Base-by-base conservation (phyloP, 2,797 vertebrate species). In the Silurus aristotelis region DNA sequence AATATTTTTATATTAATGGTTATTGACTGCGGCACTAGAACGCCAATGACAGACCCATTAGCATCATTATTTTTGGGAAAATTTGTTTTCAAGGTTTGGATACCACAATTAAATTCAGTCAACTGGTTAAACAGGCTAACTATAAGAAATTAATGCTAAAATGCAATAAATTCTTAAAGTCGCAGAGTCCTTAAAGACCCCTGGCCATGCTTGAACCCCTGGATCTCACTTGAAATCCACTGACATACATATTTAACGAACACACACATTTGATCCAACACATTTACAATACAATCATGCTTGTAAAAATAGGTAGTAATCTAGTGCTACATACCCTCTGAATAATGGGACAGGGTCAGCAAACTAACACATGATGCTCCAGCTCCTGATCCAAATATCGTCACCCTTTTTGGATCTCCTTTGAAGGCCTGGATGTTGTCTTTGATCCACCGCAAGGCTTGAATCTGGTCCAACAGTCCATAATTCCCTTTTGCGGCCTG, bases 401-500 rank as follows among this genome's bases (percentile, higher is more conserved):
- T 99, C 79, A 99, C 97, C 87, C 98, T 95, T 91, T 97, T 97
- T 0, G 97, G 97, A 87, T 99, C 98, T 73, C 98, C 98, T 87
- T 97, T 98, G 22, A 99, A 99, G 66, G 97, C 95, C 76, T 96
- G 97, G 86, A 98, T 97, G 81, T 99, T 99, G 93, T 99, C 97
- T 93, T 98, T 97, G 82, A 99, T 97, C 98, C 98, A 99, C 22
- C 98, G 93, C 82, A 99, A 94, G 15, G 98, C 98, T 87, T 99
- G 98, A 85, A 99, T 99, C 93, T 99, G 98, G 88, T 99, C 98
- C 94, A 99, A 93, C 78, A 99, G 93, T 13, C 98, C 98, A 0
- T 99, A 99, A 94, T 99, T 99, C 73, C 98, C 98, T 91, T 98
- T 98, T 87, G 98, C 98, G 2, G 98, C 98, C 93, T 98, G 97